phyloP scores from a whole-genome alignment of 2,797 vertebrate genomes.

The Saxicola maurus region DNA sequence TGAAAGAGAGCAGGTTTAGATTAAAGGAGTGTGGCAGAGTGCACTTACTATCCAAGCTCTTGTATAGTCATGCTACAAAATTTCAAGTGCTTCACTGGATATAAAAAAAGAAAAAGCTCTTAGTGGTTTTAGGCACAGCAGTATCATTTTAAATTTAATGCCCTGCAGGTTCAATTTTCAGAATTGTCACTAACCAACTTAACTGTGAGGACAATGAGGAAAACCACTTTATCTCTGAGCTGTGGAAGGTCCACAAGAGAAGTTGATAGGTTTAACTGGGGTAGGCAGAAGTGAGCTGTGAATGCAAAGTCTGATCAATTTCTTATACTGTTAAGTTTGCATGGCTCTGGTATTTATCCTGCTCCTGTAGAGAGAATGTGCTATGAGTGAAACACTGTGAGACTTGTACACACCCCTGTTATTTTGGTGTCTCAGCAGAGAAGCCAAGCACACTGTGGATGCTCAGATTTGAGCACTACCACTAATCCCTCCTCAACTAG shows the following conservation, averaged over 20 bases:
- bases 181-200: neutral
- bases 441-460: neutral
- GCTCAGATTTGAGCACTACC: neutral
- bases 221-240: neutral
- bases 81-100: neutral
- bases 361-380: neutral
- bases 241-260: neutral
- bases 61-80: neutral
- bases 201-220: neutral
- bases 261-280: neutral
- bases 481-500: neutral
- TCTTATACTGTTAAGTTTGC: neutral
- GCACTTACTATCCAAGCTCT: neutral
- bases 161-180: neutral
- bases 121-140: neutral
- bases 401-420: neutral
- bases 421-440: neutral
- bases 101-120: neutral
- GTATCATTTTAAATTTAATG: neutral
- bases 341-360: neutral
- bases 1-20: neutral
- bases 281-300: neutral
- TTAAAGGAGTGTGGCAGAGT: neutral
- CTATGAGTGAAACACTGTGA: neutral
- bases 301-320: neutral